Evolutionary conservation across 2,888 invertebrate species (phyloP).

Genomic region (Neoaliturus tenellus): DNA sequence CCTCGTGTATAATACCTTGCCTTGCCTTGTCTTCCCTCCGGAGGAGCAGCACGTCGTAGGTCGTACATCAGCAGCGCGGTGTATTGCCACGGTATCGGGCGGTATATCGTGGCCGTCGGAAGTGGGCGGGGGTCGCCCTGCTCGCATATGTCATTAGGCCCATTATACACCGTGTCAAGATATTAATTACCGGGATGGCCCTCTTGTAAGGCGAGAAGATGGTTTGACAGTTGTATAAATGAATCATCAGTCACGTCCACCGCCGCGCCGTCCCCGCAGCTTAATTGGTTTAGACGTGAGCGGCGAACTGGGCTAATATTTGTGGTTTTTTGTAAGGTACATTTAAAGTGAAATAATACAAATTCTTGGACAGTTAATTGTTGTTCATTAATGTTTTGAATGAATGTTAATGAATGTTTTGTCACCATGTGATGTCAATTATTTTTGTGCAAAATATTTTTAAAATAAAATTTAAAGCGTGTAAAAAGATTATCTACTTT

Average conservation of each 20-base stretch:
- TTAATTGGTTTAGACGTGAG: constrained; percentile 1
- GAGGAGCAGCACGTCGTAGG: no score
- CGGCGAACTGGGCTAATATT: not conserved
- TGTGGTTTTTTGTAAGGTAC: not conserved
- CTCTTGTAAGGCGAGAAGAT: constrained; percentile 27
- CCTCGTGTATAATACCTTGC: no score
- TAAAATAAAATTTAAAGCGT: no score
- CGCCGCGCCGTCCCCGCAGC: not conserved
- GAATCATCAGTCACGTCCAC: constrained; percentile 3
- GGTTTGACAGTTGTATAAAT: constrained; percentile 31
- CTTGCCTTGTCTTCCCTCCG: no score
- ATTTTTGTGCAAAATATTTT: no score
- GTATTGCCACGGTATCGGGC: not conserved
- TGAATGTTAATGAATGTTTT: no score
- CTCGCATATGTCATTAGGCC: constrained; percentile 40
- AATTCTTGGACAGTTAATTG: no score
- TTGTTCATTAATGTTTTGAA: no score
- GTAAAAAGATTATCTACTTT: no score
- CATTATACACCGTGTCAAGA: constrained; percentile 39
- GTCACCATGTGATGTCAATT: no score
- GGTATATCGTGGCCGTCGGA: constrained; percentile 30
- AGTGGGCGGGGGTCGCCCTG: constrained; percentile 18
- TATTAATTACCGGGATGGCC: constrained; percentile 35
- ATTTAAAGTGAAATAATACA: no score
- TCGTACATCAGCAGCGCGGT: no score